phyloP scores from a whole-genome alignment of 2,797 vertebrate species.

The Rhadinocentrus ornatus region DNA sequence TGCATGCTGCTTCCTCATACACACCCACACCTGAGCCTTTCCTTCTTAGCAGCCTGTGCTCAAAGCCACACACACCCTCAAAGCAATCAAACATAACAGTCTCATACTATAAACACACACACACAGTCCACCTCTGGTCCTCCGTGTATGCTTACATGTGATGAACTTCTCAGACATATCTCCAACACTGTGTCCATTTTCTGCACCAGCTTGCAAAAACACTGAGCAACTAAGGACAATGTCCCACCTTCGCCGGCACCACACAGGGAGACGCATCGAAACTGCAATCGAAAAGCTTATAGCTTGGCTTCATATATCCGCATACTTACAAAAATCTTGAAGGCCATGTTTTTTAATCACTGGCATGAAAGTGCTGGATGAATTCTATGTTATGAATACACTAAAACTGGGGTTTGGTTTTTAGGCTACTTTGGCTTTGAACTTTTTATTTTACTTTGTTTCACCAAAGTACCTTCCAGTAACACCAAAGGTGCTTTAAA shows the following conservation, averaged over 20 bases:
- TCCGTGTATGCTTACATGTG: constrained; percentile 65
- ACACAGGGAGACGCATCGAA: constrained; percentile 59
- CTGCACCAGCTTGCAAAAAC: constrained; percentile 86
- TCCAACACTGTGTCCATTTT: constrained; percentile 96
- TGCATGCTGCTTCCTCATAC: constrained; percentile 55
- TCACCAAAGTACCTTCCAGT: constrained; percentile 87
- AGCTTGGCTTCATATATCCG: constrained; percentile 54
- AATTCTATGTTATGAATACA: constrained; percentile 66
- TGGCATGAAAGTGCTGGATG: constrained; percentile 58
- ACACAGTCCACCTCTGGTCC: constrained; percentile 65
- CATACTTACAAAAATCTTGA: constrained; percentile 50
- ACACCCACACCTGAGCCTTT: constrained; percentile 50
- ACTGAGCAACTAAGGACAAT: constrained; percentile 73
- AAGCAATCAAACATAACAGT: constrained; percentile 26
- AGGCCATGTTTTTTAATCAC: constrained; percentile 66
- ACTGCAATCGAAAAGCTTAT: constrained; percentile 53
- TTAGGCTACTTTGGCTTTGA: constrained; percentile 72
- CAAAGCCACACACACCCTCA: constrained; percentile 38
- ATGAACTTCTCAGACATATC: constrained; percentile 87
- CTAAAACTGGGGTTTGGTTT: constrained; percentile 65
- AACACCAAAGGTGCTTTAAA: constrained; percentile 90
- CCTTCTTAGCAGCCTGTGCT: constrained; percentile 46
- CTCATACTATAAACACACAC: constrained; percentile 47
- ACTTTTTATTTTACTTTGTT: constrained; percentile 71
- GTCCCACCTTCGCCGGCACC: constrained; percentile 54